Base-by-base conservation (phyloP, 2,113 vertebrate genomes). In the Eolophus roseicapilla region DNA sequence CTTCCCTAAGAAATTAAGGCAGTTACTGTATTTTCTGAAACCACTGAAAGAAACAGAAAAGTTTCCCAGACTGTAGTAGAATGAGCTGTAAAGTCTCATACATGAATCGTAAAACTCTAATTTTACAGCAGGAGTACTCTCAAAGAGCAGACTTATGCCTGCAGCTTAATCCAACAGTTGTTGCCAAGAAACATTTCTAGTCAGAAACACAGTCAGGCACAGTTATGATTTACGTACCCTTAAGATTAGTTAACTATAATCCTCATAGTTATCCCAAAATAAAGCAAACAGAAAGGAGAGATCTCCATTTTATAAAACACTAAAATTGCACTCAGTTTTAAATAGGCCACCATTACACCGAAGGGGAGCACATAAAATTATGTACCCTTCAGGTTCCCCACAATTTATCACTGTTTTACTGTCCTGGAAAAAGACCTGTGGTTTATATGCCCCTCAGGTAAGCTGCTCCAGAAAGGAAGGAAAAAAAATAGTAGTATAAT, bases 161-260 rank as follows among this genome's bases (percentile, higher is more conserved):
- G 86, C 82, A 94, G 85, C 82, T 93, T 90, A 92, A 88, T 75
- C 75, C 82, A 92, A 86, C 24, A 39, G 43, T 88, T 83, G 85
- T 50, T 94, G 90, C 85, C 90, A 96, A 90, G 92, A 86, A 81
- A 44, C 50, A 81, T 64, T 93, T 63, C 71, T 88, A 62, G 59
- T 52, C 57, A 93, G 74, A 96, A 95, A 93, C 29, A 57, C 44
- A 76, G 14, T 62, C 11, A 74, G 31, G n/a, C 82, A 60, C 21
- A 60, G 29, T 47, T 81, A 62, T 44, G 68, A 94, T 31, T 90
- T 62, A 88, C 60, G 74, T 14, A 78, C 25, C 43, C 39, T 70
- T 63, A 59, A 78, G 82, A 82, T 94, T 70, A 90, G 33, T 95
- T 92, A 96, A 88, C 82, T 78, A 55, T 60, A 94, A 92, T 59